Evolutionary conservation across 2,113 vertebrate genomes (phyloP).

Genomic region (Stegostoma tigrinum): DNA sequence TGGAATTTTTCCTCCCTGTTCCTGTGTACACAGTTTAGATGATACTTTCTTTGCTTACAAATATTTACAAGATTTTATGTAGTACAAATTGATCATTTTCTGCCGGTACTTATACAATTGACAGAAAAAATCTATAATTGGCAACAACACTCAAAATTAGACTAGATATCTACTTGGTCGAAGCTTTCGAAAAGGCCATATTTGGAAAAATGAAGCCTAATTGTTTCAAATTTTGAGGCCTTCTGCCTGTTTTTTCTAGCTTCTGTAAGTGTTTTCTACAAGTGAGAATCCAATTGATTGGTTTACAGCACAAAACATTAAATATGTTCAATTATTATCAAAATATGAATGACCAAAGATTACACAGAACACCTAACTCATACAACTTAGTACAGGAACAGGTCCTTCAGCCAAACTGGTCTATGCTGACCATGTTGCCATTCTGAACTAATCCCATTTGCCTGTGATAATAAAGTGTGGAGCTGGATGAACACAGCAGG

Average conservation of each 20-base stretch:
- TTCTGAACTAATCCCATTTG: no score
- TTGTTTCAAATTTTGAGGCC: neutral
- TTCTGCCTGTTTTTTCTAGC: neutral
- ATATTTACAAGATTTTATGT: neutral
- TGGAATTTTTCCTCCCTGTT: neutral
- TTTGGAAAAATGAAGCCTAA: neutral
- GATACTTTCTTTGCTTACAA: neutral
- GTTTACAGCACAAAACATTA: neutral
- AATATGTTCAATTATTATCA: neutral
- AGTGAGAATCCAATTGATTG: neutral
- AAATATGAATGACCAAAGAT: neutral
- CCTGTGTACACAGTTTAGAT: neutral
- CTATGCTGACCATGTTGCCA: no score
- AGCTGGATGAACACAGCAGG: no score
- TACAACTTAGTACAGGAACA: no score
- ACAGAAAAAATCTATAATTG: neutral
- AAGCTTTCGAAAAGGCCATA: neutral
- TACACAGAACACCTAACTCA: neutral
- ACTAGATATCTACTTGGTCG: neutral
- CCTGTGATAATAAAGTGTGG: no score
- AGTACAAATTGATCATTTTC: neutral
- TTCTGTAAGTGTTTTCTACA: neutral
- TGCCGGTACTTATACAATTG: neutral
- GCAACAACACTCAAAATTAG: neutral
- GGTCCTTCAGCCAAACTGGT: no score